Base-by-base conservation (phyloP, 2,113 vertebrate genomes). In the Saiga tatarica region DNA sequence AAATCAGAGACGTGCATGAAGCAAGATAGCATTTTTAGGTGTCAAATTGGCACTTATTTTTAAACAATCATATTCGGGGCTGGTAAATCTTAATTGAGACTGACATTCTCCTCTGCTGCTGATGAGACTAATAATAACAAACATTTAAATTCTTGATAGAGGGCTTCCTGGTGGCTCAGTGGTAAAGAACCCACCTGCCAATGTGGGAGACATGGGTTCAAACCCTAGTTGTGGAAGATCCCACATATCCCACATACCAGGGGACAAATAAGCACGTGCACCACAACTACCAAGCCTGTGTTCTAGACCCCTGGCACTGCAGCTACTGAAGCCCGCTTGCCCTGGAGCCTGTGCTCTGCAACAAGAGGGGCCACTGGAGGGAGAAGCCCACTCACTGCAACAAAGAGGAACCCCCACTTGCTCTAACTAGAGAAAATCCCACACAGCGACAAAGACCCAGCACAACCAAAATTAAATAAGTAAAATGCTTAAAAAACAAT, bases 1-100 rank as follows among this genome's bases (percentile, higher is more conserved):
- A 62, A 89, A 84, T 60, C 55, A 87, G 87, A 90, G 60, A 94
- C 90, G 36, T 23, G 11, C 5, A 90, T 94, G 64, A 59, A 97
- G 85, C 13, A 85, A 64, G 11, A 87, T n/a, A 82, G 19, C 33
- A 30, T 87, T 76, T 71, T 90, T 79, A 39, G 17, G 45, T 87
- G n/a, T 82, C 64, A 95, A 84, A 67, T 15, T 85, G 45, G 19
- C 53, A 60, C 36, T n/a, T 74, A 57, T 87, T 78, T 92, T 94
- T 85, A 81, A 94, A 87, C 14, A 62, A 8, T 94, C 67, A 42
- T 53, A 62, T 59, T 21, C 33, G 50, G 30, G 45, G 55, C 19
- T 88, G 25, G 26, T 67, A 30, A 88, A 21, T 92, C 45, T 78
- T 39, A 47, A 50, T 1, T 92, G 79, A 85, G 57, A 88, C 8